phyloP scores from a whole-genome alignment of 2,113 vertebrate species.

The Leucoraja erinaceus region DNA sequence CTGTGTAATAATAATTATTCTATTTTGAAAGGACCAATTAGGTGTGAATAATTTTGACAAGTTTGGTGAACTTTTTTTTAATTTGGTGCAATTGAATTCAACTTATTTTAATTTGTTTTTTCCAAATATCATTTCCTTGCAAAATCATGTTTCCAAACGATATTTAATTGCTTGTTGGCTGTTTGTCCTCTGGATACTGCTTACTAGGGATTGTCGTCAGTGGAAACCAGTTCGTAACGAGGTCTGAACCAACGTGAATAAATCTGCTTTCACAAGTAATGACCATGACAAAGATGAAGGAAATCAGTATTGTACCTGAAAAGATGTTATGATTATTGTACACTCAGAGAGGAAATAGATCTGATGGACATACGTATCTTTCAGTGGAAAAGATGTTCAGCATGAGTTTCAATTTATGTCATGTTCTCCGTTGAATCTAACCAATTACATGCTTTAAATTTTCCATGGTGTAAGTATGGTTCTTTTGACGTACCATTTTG shows the following conservation, averaged over 20 bases:
- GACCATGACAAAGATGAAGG: not conserved
- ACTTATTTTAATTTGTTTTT: not conserved
- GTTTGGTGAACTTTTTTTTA: not conserved
- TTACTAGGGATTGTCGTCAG: not conserved
- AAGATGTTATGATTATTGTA: not conserved
- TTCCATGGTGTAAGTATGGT: not conserved
- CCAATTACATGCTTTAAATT: constrained; percentile 14
- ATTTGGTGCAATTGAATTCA: not conserved
- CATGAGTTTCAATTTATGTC: not conserved
- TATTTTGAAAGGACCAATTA: not conserved
- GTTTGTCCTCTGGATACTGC: not conserved
- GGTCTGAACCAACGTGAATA: not conserved
- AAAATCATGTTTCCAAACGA: not conserved
- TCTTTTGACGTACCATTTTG: not conserved
- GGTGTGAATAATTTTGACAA: not conserved
- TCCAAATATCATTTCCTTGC: not conserved
- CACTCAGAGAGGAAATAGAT: not conserved
- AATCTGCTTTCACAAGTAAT: constrained; percentile 3
- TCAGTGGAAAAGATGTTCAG: not conserved
- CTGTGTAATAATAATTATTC: not conserved
- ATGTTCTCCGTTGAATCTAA: not conserved
- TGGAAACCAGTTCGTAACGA: constrained; percentile 11
- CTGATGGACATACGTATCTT: not conserved
- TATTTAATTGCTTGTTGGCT: not conserved
- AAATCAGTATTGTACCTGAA: not conserved